Base-by-base conservation (phyloP, 1,140 invertebrate genomes). In the Linepithema humile region DNA sequence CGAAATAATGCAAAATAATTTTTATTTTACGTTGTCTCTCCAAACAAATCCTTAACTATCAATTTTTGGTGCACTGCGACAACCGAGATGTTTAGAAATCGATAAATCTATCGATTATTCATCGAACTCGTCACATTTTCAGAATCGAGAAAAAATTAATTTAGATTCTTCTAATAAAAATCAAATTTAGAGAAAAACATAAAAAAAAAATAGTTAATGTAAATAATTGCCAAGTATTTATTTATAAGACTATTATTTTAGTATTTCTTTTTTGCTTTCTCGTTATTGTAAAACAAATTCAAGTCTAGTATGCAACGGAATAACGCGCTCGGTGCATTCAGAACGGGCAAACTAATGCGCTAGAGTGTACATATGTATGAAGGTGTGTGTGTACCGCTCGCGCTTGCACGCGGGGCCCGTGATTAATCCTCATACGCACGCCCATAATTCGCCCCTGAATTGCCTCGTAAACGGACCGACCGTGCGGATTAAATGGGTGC, bases 361-460 rank as follows among this genome's bases (percentile, higher is more conserved):
- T 35, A 3, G 50, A 1, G 1, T 78, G 12, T 80, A 83, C 70
- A 40, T 50, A 40, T 55, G 50, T 38, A 48, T 9, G 67, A 72
- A 73, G 59, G 62, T 53, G 38, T 15, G 67, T 15, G 65, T 77
- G 59, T 32, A 53, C n/a, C 20, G 48, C 65, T 32, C 75, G 26
- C 38, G 40, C 50, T 45, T 38, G 57, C 78, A 65, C 57, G 53
- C 40, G 29, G 32, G 43, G 26, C 50, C 59, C 38, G 84, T 88
- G 87, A 88, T 89, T 88, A 89, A 89, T 88, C 84, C 73, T 29
- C 78, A 35, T 59, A 55, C 62, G 65, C 84, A 73, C 87, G 78
- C 72, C 84, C 74, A 86, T 89, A 89, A 88, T 86, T 88, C 84
- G 84, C 87, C 87, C 84, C 84, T 89, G 87, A 88, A 88, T 89